These are phyloP conservation scores for Meloidogyne floridensis DNA, from an alignment of 1,140 invertebrate species.

Conservation along the genomic window DNA sequence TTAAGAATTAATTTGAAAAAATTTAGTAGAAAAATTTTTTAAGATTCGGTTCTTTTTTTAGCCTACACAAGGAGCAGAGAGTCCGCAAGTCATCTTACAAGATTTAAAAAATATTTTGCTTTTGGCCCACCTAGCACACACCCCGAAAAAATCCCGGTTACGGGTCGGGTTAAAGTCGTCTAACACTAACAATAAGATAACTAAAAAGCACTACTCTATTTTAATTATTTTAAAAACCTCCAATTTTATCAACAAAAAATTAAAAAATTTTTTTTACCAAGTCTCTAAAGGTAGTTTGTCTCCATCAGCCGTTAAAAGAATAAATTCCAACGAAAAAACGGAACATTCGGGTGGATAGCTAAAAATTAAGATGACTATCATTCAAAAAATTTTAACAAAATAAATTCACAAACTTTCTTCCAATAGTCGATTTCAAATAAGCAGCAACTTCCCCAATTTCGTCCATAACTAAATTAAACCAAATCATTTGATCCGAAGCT, in stretches of 20 bases:
- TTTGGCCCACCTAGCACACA: too few species aligned
- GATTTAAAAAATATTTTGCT: too few species aligned
- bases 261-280: conserved; percentile 35
- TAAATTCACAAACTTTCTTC: conserved; percentile 36
- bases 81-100: too few species aligned
- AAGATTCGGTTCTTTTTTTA: too few species aligned
- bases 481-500: conserved; percentile 42
- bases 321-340: conserved; percentile 45
- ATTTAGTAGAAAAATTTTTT: too few species aligned
- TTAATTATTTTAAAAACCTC: neutral
- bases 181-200: too few species aligned
- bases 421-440: conserved; percentile 43
- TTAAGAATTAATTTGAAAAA: conserved; percentile 7
- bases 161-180: too few species aligned
- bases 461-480: conserved; percentile 54
- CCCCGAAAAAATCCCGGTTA: too few species aligned
- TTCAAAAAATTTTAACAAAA: neutral
- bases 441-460: conserved; percentile 56
- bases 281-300: conserved; percentile 49
- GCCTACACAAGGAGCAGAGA: too few species aligned
- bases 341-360: conserved; percentile 47
- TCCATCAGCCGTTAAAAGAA: conserved; percentile 54
- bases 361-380: conserved; percentile 8
- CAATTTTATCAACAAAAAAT: too few species aligned
- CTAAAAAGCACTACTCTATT: too few species aligned